Conservation (phyloP, 2,113 vertebrate genomes). For the Gallinago jamesoni region DNA sequence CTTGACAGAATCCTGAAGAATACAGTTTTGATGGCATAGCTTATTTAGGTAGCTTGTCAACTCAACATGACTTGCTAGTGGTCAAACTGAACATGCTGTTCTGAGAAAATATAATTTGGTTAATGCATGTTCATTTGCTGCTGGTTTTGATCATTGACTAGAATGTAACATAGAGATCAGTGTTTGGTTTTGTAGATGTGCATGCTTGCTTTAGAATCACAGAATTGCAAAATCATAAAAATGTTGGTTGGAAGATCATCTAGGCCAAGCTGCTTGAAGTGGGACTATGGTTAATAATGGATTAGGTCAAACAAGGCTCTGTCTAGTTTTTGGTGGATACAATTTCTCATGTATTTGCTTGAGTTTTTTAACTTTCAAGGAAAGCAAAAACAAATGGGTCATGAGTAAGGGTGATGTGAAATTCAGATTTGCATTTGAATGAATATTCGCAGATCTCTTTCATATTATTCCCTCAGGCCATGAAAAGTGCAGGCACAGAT, state of each 20-base stretch:
- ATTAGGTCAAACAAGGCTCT: neutral
- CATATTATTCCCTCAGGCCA: slow-evolving; percentile 24
- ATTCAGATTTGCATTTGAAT: slow-evolving; percentile 61
- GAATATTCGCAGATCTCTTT: slow-evolving; percentile 35
- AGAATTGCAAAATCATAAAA: neutral
- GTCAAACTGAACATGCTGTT: neutral
- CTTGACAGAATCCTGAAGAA: neutral
- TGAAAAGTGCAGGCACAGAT: slow-evolving; percentile 8
- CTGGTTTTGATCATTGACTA: neutral
- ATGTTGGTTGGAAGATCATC: neutral
- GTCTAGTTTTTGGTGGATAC: neutral
- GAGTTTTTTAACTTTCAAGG: neutral
- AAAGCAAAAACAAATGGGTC: slow-evolving; percentile 54
- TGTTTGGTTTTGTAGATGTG: neutral
- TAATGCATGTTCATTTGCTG: neutral
- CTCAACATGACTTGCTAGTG: neutral
- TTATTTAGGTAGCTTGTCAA: neutral
- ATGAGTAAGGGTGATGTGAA: neutral
- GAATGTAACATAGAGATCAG: neutral
- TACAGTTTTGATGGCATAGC: neutral
- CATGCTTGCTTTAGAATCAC: neutral
- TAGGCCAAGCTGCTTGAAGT: neutral
- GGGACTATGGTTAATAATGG: neutral
- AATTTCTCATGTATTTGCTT: neutral
- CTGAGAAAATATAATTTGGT: neutral